Base-by-base conservation (phyloP, 2,113 vertebrate species). In the Myxocyprinus asiaticus region DNA sequence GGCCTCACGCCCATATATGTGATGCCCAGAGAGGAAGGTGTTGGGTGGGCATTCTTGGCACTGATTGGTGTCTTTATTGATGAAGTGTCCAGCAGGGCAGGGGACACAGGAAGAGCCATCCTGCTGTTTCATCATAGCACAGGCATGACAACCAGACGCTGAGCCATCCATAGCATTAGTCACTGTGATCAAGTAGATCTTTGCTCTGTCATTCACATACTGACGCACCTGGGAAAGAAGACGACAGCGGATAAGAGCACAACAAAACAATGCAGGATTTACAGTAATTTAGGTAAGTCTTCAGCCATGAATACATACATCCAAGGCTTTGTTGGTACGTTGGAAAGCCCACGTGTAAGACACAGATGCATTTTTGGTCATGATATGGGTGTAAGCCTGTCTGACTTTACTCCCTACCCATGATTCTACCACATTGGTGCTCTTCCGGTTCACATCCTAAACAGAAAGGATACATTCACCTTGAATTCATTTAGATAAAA, bases 341-440 rank as follows among this genome's bases (percentile, higher is more conserved):
- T 99, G 97, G 86, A 99, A 99, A 43, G 97, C 97, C 98, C 97
- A 99, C 0, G 97, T 99, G 89, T 97, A 99, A 0, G 96, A 97
- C 64, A 97, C 96, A 0, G 97, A 95, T 77, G 96, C 95, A 0
- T 99, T 99, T 90, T 96, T 96, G 55, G 94, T 95, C 90, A 98
- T 93, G 53, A 96, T 56, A 56, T 98, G 95, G 33, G 96, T 96
- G 72, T 96, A 99, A 3, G 94, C 94, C 85, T 96, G 96, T 76
- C 94, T 96, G 67, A 92, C 90, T 89, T 98, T 95, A 14, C 88
- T 95, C 86, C 94, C 95, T 82, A 94, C 94, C 97, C 97, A 99
- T 0, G 96, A 98, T 81, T 98, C 96, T 78, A 99, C 96, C 79
- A 99, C 96, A 1, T 94, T 98, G 6, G 97, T 98, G 72, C 94